Conservation (phyloP, 1,140 invertebrate genomes). For the Drepana arcuata region DNA sequence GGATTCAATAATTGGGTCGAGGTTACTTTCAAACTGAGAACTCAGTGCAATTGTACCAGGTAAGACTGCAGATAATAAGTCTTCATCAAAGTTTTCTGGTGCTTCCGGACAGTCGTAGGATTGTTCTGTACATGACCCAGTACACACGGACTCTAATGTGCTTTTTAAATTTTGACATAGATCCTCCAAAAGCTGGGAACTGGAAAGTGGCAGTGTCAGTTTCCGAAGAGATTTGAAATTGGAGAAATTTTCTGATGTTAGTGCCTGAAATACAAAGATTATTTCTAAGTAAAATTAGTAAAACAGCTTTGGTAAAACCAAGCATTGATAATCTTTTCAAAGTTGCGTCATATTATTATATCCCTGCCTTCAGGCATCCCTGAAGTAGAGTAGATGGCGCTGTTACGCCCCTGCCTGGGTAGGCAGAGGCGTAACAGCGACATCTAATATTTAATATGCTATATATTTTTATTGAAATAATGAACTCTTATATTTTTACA, state of each 20-base stretch:
- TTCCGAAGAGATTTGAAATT: slow-evolving; percentile 37
- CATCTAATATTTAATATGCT: neutral
- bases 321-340: too few relatives aligned
- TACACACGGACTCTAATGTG: slow-evolving; percentile 40
- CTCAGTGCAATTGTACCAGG: slow-evolving; percentile 33
- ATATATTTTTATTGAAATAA: too few relatives aligned
- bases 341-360: too few relatives aligned
- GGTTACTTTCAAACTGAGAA: slow-evolving; percentile 13
- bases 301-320: too few relatives aligned
- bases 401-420: too few relatives aligned
- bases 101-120: slow-evolving; percentile 38
- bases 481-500: slow-evolving; percentile 1
- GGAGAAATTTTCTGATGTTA: slow-evolving; percentile 34
- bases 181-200: slow-evolving; percentile 27
- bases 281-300: too few relatives aligned
- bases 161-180: slow-evolving; percentile 34
- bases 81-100: slow-evolving; percentile 18
- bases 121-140: slow-evolving; percentile 28
- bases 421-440: neutral
- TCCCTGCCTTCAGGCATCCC: too few relatives aligned
- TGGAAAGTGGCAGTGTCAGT: slow-evolving; percentile 33
- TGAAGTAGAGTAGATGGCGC: too few relatives aligned
- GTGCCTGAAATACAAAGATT: slow-evolving; percentile 32
- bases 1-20: slow-evolving; percentile 9
- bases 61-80: slow-evolving; percentile 29